Conservation (phyloP, 2,113 vertebrate genomes). For the Mesoclemmys tuberculata region DNA sequence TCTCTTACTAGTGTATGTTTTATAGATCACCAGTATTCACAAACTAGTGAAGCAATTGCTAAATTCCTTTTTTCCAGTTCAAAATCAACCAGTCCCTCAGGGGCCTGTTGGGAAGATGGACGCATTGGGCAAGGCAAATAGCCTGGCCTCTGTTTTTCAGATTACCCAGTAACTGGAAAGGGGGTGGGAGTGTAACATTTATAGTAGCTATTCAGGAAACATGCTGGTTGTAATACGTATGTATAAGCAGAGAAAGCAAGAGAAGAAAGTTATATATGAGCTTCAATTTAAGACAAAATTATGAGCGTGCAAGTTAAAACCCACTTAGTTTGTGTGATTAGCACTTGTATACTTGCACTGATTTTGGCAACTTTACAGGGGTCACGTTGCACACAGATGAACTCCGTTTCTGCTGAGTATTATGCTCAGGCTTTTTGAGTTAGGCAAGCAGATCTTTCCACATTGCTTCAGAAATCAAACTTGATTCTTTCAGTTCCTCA, state of each 20-base stretch:
- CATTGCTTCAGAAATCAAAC: constrained; percentile 9
- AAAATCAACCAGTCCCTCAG: background rate
- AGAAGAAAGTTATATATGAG: background rate
- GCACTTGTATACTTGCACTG: constrained; percentile 7
- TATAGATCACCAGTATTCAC: background rate
- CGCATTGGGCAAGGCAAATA: background rate
- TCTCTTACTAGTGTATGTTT: background rate
- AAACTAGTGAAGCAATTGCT: background rate
- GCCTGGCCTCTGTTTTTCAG: background rate
- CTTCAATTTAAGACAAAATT: background rate
- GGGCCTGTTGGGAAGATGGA: background rate
- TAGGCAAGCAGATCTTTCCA: constrained; percentile 5
- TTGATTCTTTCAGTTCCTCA: constrained; percentile 17
- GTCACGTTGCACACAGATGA: constrained; percentile 34
- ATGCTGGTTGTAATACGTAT: background rate
- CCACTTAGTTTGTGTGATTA: constrained; percentile 23
- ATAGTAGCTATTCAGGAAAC: background rate
- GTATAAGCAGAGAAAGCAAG: background rate
- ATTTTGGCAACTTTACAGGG: constrained; percentile 58
- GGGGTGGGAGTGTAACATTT: background rate
- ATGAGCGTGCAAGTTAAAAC: background rate
- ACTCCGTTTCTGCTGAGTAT: constrained; percentile 51
- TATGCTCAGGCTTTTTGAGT: constrained; percentile 31
- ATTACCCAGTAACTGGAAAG: background rate
- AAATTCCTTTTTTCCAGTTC: background rate